Conservation (phyloP, 2,797 vertebrate species). For the Rhyacichthys aspro region DNA sequence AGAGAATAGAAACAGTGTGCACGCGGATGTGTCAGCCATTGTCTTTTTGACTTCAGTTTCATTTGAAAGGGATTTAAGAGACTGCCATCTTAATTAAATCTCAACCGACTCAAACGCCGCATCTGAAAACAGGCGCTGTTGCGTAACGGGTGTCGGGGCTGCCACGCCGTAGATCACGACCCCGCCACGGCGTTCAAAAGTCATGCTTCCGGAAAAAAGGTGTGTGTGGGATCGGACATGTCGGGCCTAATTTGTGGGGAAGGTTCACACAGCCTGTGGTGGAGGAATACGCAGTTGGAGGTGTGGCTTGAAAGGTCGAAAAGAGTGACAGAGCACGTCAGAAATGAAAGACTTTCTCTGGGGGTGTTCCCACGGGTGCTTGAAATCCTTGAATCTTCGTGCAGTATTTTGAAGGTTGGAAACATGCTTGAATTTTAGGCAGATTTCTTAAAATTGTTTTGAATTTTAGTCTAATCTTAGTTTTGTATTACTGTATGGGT, state of each 20-base stretch:
- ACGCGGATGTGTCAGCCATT: slow-evolving; percentile 87
- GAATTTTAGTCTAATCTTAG: no score
- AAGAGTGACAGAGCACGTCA: slow-evolving; percentile 31
- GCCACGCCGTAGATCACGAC: slow-evolving; percentile 86
- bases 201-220: slow-evolving; percentile 19
- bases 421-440: not conserved
- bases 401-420: not conserved
- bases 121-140: slow-evolving; percentile 88
- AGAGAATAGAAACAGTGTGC: slow-evolving; percentile 89
- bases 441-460: no score
- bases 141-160: slow-evolving; percentile 83
- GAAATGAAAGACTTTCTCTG: no score
- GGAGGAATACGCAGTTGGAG: slow-evolving; percentile 37
- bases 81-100: slow-evolving; percentile 98
- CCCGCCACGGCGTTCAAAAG: slow-evolving; percentile 51
- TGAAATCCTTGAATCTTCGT: not conserved
- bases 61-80: slow-evolving; percentile 92
- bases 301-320: slow-evolving; percentile 57
- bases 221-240: slow-evolving; percentile 18
- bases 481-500: no score
- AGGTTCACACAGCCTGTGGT: slow-evolving; percentile 19
- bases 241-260: slow-evolving; percentile 32
- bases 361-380: not conserved
- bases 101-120: slow-evolving; percentile 89
- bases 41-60: slow-evolving; percentile 88